Conservation (phyloP, 2,113 vertebrate genomes). For the Lampris megalopsis region DNA sequence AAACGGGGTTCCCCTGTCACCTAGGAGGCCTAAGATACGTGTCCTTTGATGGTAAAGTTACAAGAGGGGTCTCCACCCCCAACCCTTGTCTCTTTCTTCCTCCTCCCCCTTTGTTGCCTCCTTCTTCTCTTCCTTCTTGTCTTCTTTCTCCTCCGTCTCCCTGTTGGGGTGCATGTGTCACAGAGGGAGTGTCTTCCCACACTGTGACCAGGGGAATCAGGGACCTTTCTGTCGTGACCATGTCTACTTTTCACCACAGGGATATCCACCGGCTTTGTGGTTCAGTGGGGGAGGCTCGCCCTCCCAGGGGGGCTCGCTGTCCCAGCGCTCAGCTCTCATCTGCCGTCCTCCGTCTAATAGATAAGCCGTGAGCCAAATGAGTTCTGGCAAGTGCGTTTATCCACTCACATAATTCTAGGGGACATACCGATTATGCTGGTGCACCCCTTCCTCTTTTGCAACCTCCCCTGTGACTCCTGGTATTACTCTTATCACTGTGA, state of each 20-base stretch:
- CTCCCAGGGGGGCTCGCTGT: conserved; percentile 50
- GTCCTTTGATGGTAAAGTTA: conserved; percentile 72
- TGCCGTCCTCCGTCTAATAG: conserved; percentile 58
- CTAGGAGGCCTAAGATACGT: conserved; percentile 59
- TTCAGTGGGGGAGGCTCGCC: conserved; percentile 39
- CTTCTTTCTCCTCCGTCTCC: conserved; percentile 48
- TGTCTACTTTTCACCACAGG: conserved; percentile 64
- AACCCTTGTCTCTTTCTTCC: conserved; percentile 28
- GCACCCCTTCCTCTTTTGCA: conserved; percentile 16
- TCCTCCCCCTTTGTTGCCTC: conserved; percentile 39
- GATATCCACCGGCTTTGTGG: conserved; percentile 64
- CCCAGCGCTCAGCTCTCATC: conserved; percentile 37
- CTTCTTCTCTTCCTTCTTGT: conserved; percentile 45
- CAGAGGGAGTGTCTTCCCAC: conserved; percentile 67
- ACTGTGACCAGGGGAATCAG: conserved; percentile 54
- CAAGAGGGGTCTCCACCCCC: conserved; percentile 46
- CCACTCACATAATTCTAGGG: conserved; percentile 60
- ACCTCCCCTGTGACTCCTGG: conserved; percentile 28
- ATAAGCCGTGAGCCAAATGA: conserved; percentile 74
- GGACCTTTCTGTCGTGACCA: conserved; percentile 72
- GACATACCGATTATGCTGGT: conserved; percentile 54
- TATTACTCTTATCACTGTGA: conserved; percentile 78
- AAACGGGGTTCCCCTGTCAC: conserved; percentile 38
- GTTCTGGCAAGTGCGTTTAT: conserved; percentile 62
- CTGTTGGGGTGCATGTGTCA: conserved; percentile 34